Evolutionary conservation across 2,888 invertebrate species (phyloP), one percentile per base, ranked within the genome.

Genomic region (Crepidodera aurea): DNA sequence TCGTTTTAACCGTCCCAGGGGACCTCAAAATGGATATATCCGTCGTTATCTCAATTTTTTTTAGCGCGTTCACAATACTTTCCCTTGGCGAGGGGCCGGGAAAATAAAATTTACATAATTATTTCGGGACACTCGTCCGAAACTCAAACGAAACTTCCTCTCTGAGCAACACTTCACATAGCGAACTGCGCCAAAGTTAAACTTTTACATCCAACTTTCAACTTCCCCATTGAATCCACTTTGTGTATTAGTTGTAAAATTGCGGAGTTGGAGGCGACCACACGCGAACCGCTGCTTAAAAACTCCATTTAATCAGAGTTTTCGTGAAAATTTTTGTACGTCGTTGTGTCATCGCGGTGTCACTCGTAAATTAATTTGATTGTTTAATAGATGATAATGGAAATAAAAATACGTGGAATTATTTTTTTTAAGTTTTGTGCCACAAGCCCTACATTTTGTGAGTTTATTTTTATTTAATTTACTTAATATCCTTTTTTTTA

Each of bases 171-270:
- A 7, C 16, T 42, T 16, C 42, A 16, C 16, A 16, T 22, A 6
- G n/a, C 12, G 13, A 34, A 48, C 48, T 48, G 48, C 48, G 48
- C 48, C 48, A 48, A 10, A 34, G 29, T 29, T 16, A 42, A 29
- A 29, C 12, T 29, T 48, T 27, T 27, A 27, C 48, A 25, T 10
- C 7, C 46, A 48, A 48, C 44, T 44, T 44, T 13, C 19, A n/a
- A 16, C 44, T n/a, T 48, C 40, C 37, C 13, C 15, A 37, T 37
- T 37, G 13, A 37, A 37, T 4, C 6, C 19, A 27, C 48, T 27
- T 27, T 25, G 48, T 48, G 29, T 48, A 12, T 48, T 48, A 48
- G 48, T 48, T 48, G 48, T n/a, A 12, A 48, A 48, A 29, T 48
- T 27, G 29, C 48, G 8, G 48, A 27, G 48, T 27, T 10, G 48